Conservation (phyloP, 1,140 invertebrate genomes). For the Asbolus verrucosus region DNA sequence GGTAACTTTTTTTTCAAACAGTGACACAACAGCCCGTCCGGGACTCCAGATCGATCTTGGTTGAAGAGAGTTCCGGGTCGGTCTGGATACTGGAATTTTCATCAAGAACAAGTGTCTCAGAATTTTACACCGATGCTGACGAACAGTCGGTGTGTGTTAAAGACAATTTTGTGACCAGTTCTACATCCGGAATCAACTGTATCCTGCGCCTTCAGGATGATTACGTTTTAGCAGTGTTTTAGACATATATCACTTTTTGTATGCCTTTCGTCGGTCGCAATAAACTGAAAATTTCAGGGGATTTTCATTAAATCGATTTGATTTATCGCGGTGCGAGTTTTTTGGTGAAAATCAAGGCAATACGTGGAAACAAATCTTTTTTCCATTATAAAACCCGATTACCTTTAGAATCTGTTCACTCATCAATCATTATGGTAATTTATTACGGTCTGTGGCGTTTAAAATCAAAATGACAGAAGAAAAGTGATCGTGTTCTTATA, state of each 20-base stretch:
- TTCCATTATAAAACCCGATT: constrained; percentile 27
- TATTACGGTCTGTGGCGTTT: neutral
- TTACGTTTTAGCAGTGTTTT: no score
- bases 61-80: constrained; percentile 29
- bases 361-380: neutral
- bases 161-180: no score
- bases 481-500: no score
- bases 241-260: neutral
- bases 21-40: constrained; percentile 6
- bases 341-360: neutral
- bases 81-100: neutral
- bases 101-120: constrained; percentile 16
- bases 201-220: no score
- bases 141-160: no score
- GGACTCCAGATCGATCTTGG: constrained; percentile 9
- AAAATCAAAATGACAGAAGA: no score
- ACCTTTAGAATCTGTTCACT: neutral
- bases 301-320: constrained; percentile 33
- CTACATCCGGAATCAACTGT: no score
- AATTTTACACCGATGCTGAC: no score
- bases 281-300: constrained; percentile 23
- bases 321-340: constrained; percentile 20
- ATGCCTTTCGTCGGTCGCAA: constrained; percentile 2
- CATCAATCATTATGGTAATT: neutral
- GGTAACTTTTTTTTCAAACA: constrained; percentile 16